Conservation (phyloP, 2,113 vertebrate species). For the Mus musculus region GRCm39 chr16:3075001-3075500, state of each 20-base stretch:
- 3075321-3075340: not conserved
- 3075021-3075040: not conserved
- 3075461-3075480: not conserved
- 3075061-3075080: not conserved
- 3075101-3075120: not conserved
- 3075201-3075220: not conserved
- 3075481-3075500: not conserved
- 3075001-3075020: not conserved
- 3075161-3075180: not conserved
- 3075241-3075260: not conserved
- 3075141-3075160: slow-evolving; percentile 34
- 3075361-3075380: not conserved
- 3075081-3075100: not conserved
- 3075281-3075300: not conserved
- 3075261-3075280: slow-evolving; percentile 6
- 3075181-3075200: not conserved
- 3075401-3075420: slow-evolving; percentile 48
- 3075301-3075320: not conserved
- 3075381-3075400: slow-evolving; percentile 49
- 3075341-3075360: not conserved
- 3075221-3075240: not conserved
- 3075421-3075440: not conserved
- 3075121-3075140: not conserved
- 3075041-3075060: not conserved
- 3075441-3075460: slow-evolving; percentile 7